Evolutionary conservation across 1,140 invertebrate species (phyloP), one percentile per base, ranked within the genome.

Genomic region (Triops cancriformis): DNA sequence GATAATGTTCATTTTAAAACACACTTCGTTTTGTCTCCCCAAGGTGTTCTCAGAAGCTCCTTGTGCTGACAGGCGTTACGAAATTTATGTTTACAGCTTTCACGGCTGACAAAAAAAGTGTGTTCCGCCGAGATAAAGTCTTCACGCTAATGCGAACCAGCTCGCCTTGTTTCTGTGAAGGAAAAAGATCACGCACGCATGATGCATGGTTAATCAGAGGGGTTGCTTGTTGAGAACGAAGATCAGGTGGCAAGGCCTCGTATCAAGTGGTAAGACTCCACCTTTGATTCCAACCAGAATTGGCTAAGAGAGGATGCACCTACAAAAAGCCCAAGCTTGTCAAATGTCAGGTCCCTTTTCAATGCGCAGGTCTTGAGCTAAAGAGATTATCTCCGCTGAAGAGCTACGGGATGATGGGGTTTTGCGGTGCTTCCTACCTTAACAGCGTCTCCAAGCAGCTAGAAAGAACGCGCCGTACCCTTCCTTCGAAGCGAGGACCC

Each of bases 351-450:
- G 10, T 64, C 51, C 14, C 51, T 5, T 9, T 64, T 37, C 14
- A 6, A 64, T 6, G 6, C 10, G 10, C 6, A 10, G 18, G 51
- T 9, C 51, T 64, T 64, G 51, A 64, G 51, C 51, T 64, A 64
- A 64, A 64, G 23, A 64, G 51, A 64, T 64, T 64, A 64, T 64
- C 51, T 64, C 23, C 51, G 51, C 23, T 64, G 51, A 64, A 64
- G 14, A 64, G 51, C 51, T 64, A 64, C 51, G 51, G 23, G 51
- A 64, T 64, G 51, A 64, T 64, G 51, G 51, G 51, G 9, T 64
- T 14, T 64, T 64, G 51, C 51, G 51, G 51, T 64, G 51, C 51
- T 64, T 64, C 51, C 51, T 64, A 64, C n/a, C 51, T 64, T n/a
- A 64, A 64, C 51, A 64, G 51, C 10, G 51, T 64, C 51, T 64